Base-by-base conservation (phyloP, 2,113 vertebrate species). In the Anguilla rostrata region DNA sequence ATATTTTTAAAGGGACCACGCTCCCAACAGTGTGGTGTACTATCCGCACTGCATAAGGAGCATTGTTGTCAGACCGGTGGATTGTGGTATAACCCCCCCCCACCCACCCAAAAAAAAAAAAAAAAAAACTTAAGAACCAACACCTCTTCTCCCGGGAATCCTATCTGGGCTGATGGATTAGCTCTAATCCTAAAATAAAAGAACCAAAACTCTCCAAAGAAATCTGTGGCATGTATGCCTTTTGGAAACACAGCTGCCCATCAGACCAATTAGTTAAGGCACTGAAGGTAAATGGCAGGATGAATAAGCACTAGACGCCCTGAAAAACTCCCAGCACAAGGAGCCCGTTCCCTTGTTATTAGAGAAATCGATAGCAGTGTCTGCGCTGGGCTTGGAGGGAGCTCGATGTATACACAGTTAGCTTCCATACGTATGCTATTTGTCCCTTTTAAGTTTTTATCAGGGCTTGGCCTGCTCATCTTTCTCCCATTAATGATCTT, bases 161-260 rank as follows among this genome's bases (percentile, higher is more conserved):
- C 82, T 63, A 87, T 90, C 90, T 89, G 90, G 89, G 86, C 89
- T 86, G 87, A 86, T 87, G 90, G 91, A 92, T 92, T 92, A 90
- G 86, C 88, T 88, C 78, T 92, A 93, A 93, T 92, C 90, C 87
- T 78, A 75, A 86, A 85, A 86, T 91, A 89, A 93, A 93, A 90
- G 89, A 83, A 41, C 86, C 83, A 78, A 83, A 91, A 87, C 86
- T 90, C 89, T 88, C 80, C 88, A 87, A 88, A 89, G 89, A 86
- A 90, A 93, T 90, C 90, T 91, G 83, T 91, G 92, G 91, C 88
- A 75, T 84, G 88, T 91, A 88, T 91, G 88, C 86, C 89, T 88
- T 90, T 91, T 88, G 86, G 91, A 92, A 92, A 90, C 90, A 92
- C 88, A 89, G 86, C 90, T 91, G 92, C 91, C 87, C 88, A 91